Evolutionary conservation across 2,797 vertebrate genomes (phyloP), one percentile per base, ranked within the genome.

Genomic region (Streptopelia turtur): DNA sequence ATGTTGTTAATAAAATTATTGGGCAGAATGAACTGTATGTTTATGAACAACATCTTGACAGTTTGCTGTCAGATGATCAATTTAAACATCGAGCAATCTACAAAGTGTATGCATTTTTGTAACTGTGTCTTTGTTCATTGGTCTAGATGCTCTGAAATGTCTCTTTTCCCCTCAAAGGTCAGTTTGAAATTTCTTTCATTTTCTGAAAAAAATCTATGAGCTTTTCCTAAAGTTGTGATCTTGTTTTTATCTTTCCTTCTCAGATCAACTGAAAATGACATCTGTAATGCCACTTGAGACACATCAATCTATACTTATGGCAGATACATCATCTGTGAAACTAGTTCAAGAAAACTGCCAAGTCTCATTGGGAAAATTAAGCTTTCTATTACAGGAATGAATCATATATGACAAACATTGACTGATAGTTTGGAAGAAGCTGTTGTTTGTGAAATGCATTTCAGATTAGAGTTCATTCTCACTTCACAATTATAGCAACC

Each of bases 351-450:
- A 95, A 91, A 92, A 64, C 89, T 87, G 89, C 80, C 84, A 91
- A 37, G 57, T 95, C 89, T 94, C 63, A 75, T 77, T 64, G 83
- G 78, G 78, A 95, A 94, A 94, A 92, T 85, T 89, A 95, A 75
- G 72, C 57, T 94, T 91, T 87, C 68, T 95, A 50, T 89, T 85
- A 95, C 52, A 45, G 24, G 75, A 89, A 92, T 93, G 90, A 93
- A 91, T 95, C 81, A 89, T 77, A 91, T 74, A 64, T 83, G 90
- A 91, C 92, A 96, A 95, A 84, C 39, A 79, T 53, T 71, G 75
- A 95, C 75, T 83, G 71, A 83, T 64, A 71, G 33, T 33, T 77
- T 83, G 45, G 33, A 87, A 93, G 56, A 83, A 68, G n/a, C n/a
- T 91, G 60, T 35, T 84, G n/a, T 71, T 93, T 5, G 0, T 89